phyloP scores from a whole-genome alignment of 2,888 invertebrate genomes.

The Callyntrura guangdongensis region DNA sequence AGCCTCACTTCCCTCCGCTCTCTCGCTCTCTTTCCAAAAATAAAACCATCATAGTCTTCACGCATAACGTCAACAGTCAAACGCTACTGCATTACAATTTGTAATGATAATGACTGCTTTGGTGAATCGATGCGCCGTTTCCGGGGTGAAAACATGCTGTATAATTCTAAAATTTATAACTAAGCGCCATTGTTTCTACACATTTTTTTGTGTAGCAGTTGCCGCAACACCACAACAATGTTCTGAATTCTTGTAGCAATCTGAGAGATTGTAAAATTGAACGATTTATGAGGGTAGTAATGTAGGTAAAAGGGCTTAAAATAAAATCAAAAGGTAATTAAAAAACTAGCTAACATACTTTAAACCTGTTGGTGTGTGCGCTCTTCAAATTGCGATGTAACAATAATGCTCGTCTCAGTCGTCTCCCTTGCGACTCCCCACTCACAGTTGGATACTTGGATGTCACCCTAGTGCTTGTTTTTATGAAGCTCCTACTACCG shows the following conservation, averaged over 20 bases:
- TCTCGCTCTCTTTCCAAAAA: too few species aligned
- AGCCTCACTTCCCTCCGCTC: too few species aligned
- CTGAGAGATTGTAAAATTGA: not conserved
- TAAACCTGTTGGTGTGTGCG: not conserved
- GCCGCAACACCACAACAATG: too few species aligned
- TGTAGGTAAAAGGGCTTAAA: slow-evolving; percentile 7
- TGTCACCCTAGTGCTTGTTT: not conserved
- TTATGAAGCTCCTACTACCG: not conserved
- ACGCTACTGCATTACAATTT: too few species aligned
- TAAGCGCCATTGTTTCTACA: too few species aligned
- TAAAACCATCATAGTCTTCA: too few species aligned
- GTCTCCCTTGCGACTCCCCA: not conserved
- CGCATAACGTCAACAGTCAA: too few species aligned
- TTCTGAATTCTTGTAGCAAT: not conserved
- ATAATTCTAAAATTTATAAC: not conserved
- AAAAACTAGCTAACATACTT: not conserved
- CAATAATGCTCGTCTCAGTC: not conserved
- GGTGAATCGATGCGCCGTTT: slow-evolving; percentile 7
- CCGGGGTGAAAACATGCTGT: not conserved
- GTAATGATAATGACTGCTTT: too few species aligned
- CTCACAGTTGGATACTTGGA: not conserved
- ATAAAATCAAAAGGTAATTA: slow-evolving; percentile 52
- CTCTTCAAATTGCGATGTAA: slow-evolving; percentile 30
- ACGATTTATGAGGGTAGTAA: slow-evolving; percentile 7
- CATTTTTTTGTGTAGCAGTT: too few species aligned